phyloP scores from a whole-genome alignment of 2,888 invertebrate genomes.

The Nowickia ferox region DNA sequence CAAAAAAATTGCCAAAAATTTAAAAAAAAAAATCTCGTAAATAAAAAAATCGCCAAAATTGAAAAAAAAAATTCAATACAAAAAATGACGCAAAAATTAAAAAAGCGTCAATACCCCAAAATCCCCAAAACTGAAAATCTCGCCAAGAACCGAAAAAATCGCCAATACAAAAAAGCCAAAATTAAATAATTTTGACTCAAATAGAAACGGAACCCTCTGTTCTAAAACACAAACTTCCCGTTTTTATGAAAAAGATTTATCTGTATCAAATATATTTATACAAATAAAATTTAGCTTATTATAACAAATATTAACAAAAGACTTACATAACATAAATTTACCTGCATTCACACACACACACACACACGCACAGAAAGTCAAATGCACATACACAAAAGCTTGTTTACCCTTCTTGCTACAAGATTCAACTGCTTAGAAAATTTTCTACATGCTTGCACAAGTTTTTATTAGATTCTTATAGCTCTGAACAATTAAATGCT shows the following conservation, averaged over 20 bases:
- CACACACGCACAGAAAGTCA: not conserved
- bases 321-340: not conserved
- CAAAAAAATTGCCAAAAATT: no score
- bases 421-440: constrained; percentile 36
- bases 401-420: not conserved
- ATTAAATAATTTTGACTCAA: no score
- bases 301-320: constrained; percentile 8
- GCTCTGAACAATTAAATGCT: constrained; percentile 29
- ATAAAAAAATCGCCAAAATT: no score
- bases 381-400: not conserved
- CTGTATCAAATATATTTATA: constrained; percentile 4
- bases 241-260: not conserved
- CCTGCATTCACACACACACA: not conserved
- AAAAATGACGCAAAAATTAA: no score
- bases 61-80: no score
- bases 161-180: no score
- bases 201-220: no score
- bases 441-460: constrained; percentile 3
- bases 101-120: no score
- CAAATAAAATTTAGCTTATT: constrained; percentile 13
- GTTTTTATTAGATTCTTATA: not conserved
- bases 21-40: no score
- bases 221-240: no score
- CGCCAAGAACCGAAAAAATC: no score
- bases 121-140: no score